Conservation (phyloP, 2,113 vertebrate species). For the Rynchops niger region DNA sequence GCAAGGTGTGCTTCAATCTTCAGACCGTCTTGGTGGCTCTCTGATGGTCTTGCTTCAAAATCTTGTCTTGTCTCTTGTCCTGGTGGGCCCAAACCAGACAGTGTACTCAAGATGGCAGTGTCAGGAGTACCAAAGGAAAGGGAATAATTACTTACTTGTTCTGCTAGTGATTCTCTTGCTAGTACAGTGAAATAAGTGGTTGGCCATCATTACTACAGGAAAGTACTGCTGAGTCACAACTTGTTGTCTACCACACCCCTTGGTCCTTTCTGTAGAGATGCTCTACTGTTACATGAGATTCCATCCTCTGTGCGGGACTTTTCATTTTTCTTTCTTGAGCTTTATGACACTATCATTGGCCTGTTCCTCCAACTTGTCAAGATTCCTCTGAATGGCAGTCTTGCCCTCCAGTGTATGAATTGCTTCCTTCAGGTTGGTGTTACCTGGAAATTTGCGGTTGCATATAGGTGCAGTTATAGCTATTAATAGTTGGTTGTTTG, state of each 20-base stretch:
- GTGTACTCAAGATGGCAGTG: neutral
- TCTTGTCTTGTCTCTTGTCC: neutral
- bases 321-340: neutral
- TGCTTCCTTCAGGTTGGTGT: neutral
- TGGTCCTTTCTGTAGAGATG: neutral
- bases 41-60: neutral
- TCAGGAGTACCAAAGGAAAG: neutral
- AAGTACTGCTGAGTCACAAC: neutral
- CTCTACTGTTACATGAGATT: neutral
- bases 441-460: neutral
- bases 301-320: neutral
- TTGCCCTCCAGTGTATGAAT: neutral
- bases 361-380: neutral
- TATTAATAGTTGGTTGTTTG: neutral
- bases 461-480: neutral
- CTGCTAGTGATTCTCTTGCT: accelerated
- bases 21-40: neutral
- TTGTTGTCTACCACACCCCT: neutral
- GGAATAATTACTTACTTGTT: neutral
- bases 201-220: neutral
- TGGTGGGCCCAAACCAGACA: neutral
- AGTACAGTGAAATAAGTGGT: neutral
- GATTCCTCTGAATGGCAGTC: neutral
- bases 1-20: neutral
- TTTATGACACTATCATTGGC: neutral